Evolutionary conservation across 1,140 invertebrate genomes (phyloP), one percentile per base, ranked within the genome.

Genomic region (Sycobia sp.): DNA sequence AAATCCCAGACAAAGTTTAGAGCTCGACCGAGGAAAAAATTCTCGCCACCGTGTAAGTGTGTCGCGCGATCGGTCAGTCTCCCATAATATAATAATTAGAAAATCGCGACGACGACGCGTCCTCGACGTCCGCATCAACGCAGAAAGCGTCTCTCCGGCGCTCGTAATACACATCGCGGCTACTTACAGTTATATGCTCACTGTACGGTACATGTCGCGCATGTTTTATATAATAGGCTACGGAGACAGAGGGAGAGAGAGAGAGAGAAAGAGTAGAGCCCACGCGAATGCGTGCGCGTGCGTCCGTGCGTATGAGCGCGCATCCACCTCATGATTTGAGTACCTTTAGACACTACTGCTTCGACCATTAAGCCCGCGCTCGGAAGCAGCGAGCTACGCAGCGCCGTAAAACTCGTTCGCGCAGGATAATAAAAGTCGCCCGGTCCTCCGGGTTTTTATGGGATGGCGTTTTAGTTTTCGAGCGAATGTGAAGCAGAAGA

Each of bases 141-240:
- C 32, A 18, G 1, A 18, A 36, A 50, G 27, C 38, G 23, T 43
- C 16, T 43, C 20, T 1, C 32, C 14, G 5, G 16, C 27, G 25
- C 54, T 32, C 22, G 32, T 27, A 41, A 50, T 47, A 47, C 55
- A 25, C 27, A 54, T 39, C 9, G 32, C 20, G 14, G 25, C 27
- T n/a, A 27, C 53, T 39, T 68, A 69, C 68, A 69, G 68, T 69
- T 69, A 69, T 47, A 38, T 29, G 14, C 65, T 4, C 29, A 11
- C 11, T 11, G 39, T 58, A 47, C 49, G 62, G 58, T 64, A 67
- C 68, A 69, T 55, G 66, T 13, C 47, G 38, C 58, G 68, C 68
- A 63, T 49, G 55, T 62, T 62, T 62, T 56, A 54, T 62, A 55
- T 62, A 56, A 62, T 56, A 62, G 62, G 49, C 50, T 57, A 43